These are phyloP conservation scores for Anoplolepis gracilipes DNA, from an alignment of 1,140 invertebrate genomes.

Conservation along the genomic window DNA sequence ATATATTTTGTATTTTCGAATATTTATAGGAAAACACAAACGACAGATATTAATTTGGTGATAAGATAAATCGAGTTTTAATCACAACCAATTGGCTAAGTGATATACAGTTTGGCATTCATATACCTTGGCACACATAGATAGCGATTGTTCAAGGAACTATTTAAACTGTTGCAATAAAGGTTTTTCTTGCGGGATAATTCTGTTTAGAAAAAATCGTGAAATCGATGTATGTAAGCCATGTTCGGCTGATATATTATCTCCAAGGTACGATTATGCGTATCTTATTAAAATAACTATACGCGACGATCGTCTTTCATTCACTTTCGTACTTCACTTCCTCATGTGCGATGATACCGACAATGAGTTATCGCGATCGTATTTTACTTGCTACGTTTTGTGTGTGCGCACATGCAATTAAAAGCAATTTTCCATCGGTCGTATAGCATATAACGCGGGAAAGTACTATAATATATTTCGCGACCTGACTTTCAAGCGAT, in stretches of 20 bases:
- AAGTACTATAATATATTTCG: conserved; percentile 29
- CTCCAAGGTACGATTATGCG: conserved; percentile 1
- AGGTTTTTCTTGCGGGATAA: conserved; percentile 8
- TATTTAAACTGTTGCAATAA: neutral
- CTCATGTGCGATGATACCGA: conserved; percentile 18
- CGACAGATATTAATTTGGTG: neutral
- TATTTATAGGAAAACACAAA: neutral
- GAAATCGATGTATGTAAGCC: neutral
- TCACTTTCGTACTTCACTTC: conserved; percentile 33
- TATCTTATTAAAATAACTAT: conserved; percentile 22
- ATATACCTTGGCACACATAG: conserved; percentile 39
- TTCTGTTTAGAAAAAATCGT: neutral
- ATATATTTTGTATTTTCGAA: neutral
- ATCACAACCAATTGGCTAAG: neutral
- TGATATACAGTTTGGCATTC: conserved; percentile 14
- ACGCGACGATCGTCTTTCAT: conserved; percentile 39
- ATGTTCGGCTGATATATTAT: conserved; percentile 58
- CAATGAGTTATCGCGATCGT: conserved; percentile 65
- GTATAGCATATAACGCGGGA: neutral
- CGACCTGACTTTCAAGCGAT: conserved; percentile 39
- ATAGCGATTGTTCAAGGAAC: conserved; percentile 32
- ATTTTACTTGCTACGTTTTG: conserved; percentile 53
- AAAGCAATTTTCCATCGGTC: conserved; percentile 51
- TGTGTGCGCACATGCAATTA: conserved; percentile 18
- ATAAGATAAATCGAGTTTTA: conserved; percentile 15